Percentiles rank a stretch among this genome's conserved stretches.
Conservation (phyloP, 2,797 vertebrate species). For the Notoglanidium macrostoma region DNA sequence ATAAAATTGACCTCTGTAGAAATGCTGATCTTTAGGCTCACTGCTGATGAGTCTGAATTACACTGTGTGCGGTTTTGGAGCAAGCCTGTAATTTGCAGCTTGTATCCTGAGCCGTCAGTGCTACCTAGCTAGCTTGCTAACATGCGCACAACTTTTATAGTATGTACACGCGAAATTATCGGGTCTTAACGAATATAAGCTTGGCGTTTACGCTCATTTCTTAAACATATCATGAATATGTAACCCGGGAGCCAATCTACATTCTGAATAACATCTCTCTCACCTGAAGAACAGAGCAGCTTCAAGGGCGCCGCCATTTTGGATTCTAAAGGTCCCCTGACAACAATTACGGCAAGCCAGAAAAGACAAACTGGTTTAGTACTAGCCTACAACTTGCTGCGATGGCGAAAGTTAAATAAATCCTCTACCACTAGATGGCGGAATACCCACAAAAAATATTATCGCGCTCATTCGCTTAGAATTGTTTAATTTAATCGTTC, state of each 20-base stretch:
- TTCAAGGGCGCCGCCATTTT: conserved; percentile 77
- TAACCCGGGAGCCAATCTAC: not conserved
- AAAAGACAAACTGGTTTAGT: conserved; percentile 9
- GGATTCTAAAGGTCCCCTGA: not conserved
- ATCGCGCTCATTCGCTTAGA: not conserved
- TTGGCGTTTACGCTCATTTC: not conserved
- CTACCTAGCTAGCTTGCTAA: not conserved
- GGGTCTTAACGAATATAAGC: not conserved
- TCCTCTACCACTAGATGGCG: conserved; percentile 58
- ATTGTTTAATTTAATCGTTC: not conserved
- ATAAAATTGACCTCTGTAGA: not conserved
- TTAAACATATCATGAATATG: not conserved
- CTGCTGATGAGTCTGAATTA: not conserved
- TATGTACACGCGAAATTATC: not conserved
- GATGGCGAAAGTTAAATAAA: not conserved
- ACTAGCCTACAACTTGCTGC: no score
- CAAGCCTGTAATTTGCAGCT: not conserved
- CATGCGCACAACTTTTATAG: not conserved
- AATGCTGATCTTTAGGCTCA: not conserved
- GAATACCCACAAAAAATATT: not conserved
- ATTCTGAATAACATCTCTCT: conserved; percentile 56
- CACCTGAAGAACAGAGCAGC: conserved; percentile 70
- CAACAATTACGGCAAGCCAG: conserved; percentile 43
- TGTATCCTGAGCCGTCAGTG: not conserved
- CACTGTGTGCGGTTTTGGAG: not conserved